Base-by-base conservation (phyloP, 2,888 invertebrate species). In the Anoplius nigerrimus region DNA sequence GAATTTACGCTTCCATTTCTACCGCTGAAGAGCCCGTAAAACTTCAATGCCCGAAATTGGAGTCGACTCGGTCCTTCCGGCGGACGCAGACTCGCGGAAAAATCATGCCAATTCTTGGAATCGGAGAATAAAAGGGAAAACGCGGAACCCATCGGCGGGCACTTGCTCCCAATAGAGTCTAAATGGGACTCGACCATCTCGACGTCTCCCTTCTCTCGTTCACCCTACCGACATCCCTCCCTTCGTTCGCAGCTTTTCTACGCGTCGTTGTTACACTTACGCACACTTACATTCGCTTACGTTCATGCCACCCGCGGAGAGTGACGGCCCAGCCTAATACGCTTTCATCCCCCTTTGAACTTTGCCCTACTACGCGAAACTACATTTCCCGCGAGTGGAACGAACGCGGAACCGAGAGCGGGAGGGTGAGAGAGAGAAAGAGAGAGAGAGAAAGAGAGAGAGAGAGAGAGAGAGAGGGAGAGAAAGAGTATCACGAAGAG, bases 311-410 rank as follows among this genome's bases (percentile, higher is more conserved):
- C 8, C 34, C 34, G 34, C 34, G 34, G 6, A 34, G 34, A 34
- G 34, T 11, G 34, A 34, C 34, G 34, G 34, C 34, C 34, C 34
- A 6, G 34, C 34, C 34, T 34, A 34, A 34, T 34, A 34, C 34
- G 34, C 34, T 34, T 34, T 34, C 34, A 34, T 34, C 56, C 48
- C 46, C 42, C 64, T 48, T 64, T 54, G 59, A 64, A 64, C 48
- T 59, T 68, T 59, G 24, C 58, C 20, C 54, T 48, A 59, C 20
- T n/a, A 42, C 20, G 54, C 54, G 34, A 54, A 54, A 54, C 11
- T 54, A 54, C 24, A 54, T 54, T 54, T 34, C 27, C 34, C 34
- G 48, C 20, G 48, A 34, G 52, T 48, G 16, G 20, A 55, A 21
- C 4, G 21, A 34, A 55, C 8, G 15, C 16, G 42, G n/a, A 56